Percentiles rank a stretch among this genome's conserved stretches.
phyloP scores from a whole-genome alignment of 2,113 vertebrate genomes.

The Serilophus lunatus region DNA sequence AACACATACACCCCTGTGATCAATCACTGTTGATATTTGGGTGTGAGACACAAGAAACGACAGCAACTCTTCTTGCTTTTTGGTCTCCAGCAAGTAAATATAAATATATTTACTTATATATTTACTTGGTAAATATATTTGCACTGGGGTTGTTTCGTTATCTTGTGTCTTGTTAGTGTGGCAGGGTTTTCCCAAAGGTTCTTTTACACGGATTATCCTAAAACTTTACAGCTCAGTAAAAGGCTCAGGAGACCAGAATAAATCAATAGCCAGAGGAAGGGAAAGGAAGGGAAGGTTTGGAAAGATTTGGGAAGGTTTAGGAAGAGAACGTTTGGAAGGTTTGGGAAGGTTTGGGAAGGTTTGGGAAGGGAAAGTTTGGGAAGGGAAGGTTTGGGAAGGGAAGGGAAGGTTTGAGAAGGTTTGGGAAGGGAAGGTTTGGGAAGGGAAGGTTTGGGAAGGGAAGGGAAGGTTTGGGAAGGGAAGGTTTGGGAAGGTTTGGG shows the following conservation, averaged over 20 bases:
- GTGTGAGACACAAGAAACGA: fast-evolving
- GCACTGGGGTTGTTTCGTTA: not conserved
- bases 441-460: too few species aligned
- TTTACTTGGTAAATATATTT: not conserved
- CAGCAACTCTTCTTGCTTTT: not conserved
- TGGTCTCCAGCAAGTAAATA: not conserved
- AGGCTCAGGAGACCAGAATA: not conserved
- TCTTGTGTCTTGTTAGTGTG: not conserved
- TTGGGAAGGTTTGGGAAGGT: too few species aligned
- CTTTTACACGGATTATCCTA: not conserved
- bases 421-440: too few species aligned
- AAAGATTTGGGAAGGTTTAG: too few species aligned
- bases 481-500: too few species aligned
- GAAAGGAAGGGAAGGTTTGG: not conserved
- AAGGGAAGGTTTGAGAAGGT: not conserved
- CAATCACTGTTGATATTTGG: not conserved
- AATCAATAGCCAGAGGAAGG: not conserved
- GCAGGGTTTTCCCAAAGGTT: not conserved
- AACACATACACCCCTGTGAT: not conserved
- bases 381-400: too few species aligned
- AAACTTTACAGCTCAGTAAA: not conserved
- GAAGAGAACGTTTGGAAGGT: too few species aligned
- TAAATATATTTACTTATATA: too few species aligned
- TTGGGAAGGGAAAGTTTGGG: too few species aligned
- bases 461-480: too few species aligned